phyloP scores from a whole-genome alignment of 1,140 invertebrate species.

The Acyrthosiphon pisum region DNA sequence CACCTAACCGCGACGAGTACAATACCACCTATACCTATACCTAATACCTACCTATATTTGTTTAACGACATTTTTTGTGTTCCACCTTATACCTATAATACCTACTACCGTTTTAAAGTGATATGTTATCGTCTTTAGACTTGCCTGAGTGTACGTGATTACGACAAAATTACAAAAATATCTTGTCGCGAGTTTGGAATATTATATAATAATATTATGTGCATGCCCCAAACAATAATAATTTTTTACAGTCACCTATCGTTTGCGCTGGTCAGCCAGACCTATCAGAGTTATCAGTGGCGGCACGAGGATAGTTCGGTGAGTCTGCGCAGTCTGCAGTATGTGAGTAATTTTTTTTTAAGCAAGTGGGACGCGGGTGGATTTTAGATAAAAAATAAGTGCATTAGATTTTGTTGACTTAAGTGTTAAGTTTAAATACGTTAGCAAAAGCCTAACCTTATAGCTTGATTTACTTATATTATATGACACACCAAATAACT shows the following conservation, averaged over 20 bases:
- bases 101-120: neutral
- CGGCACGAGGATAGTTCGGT: no score
- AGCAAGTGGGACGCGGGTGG: no score
- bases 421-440: no score
- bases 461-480: no score
- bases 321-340: no score
- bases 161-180: neutral
- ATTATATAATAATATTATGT: neutral
- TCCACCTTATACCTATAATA: neutral
- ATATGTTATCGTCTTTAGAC: neutral
- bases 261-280: neutral
- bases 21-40: neutral
- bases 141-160: neutral
- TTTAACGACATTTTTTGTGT: neutral
- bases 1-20: neutral
- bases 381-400: no score
- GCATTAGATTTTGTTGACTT: no score
- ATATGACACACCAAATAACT: no score
- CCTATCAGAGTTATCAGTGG: neutral
- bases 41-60: neutral
- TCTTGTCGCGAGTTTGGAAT: neutral
- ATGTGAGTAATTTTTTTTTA: no score
- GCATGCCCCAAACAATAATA: neutral
- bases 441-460: no score
- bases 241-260: neutral